Evolutionary conservation across 2,888 invertebrate genomes (phyloP), one percentile per base, ranked within the genome.

Genomic region (Cloeon dipterum): DNA sequence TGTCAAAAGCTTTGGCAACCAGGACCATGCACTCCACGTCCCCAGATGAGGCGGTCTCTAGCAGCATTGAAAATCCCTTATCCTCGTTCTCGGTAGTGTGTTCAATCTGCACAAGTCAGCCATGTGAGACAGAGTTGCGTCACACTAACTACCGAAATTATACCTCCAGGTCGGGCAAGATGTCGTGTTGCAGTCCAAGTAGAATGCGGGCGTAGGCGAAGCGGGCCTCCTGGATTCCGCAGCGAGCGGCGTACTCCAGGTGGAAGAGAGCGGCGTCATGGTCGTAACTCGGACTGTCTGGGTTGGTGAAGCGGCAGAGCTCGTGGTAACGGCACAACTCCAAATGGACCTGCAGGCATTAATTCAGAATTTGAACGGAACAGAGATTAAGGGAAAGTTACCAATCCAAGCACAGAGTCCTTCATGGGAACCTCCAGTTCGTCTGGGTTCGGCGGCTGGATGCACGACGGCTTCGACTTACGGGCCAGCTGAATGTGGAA

Each of bases 251-350:
- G 40, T 57, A 55, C 42, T 58, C 53, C 47, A 66, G 53, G 45
- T 65, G 65, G 46, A 54, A 66, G 25, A 64, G 46, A 14, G 62
- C 64, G 3, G 63, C 57, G 35, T 57, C 53, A 46, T 54, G 52
- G 47, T 65, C 64, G 38, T 59, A 58, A n/a, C 50, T 47, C 13
- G 49, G 46, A 19, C 46, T 46, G 18, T 42, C 42, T 13, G 42
- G 41, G 10, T 34, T 35, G 26, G 49, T 46, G 44, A 63, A 64
- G 11, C 65, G 52, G 8, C 62, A 61, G 21, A 61, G 44, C 46
- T 66, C 65, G 43, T 66, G 62, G 48, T 65, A 66, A 43, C 61
- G 58, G 13, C 62, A 59, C 46, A 66, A 47, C 42, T 65, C 64
- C 43, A 65, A 55, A 46, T 66, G 66, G 36, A 66, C 51, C 57